Conservation (phyloP, 2,888 invertebrate species). For the Masnerella sp. region DNA sequence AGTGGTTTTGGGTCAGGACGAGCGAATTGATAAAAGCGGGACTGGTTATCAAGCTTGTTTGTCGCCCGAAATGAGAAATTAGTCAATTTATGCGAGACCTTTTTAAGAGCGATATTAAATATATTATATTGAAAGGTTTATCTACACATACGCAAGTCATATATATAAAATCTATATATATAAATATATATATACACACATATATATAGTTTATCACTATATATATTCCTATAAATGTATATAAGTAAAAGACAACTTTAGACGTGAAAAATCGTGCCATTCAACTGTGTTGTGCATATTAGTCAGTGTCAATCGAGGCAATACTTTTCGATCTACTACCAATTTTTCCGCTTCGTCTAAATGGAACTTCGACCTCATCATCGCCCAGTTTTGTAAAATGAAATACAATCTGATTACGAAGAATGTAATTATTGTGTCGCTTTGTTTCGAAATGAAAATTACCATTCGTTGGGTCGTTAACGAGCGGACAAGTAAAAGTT, state of each 20-base stretch:
- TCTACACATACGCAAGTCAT: conserved; percentile 28
- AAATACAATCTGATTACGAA: conserved; percentile 52
- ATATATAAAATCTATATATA: conserved; percentile 30
- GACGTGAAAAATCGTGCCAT: conserved; percentile 51
- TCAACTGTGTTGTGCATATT: conserved; percentile 57
- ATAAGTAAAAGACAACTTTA: conserved; percentile 43
- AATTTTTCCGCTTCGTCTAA: conserved; percentile 43
- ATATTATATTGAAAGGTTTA: conserved; percentile 56
- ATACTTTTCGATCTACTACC: conserved; percentile 41
- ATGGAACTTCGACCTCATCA: conserved; percentile 26
- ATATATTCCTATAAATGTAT: conserved; percentile 58
- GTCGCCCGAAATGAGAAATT: conserved; percentile 70
- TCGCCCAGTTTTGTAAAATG: conserved; percentile 42
- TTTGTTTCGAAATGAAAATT: not conserved
- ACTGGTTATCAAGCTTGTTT: conserved; percentile 57
- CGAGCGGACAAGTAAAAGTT: not conserved
- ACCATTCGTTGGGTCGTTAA: not conserved
- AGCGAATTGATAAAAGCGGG: conserved; percentile 21
- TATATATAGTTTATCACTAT: conserved; percentile 32
- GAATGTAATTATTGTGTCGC: not conserved
- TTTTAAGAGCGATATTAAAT: conserved; percentile 66
- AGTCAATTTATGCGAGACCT: conserved; percentile 76
- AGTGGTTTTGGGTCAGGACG: conserved; percentile 38
- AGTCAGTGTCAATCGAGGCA: conserved; percentile 56
- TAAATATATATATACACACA: conserved; percentile 23